These are phyloP conservation scores for Drosophila ochracea DNA, from an alignment of 2,888 invertebrate genomes.

Conservation along the genomic window DNA sequence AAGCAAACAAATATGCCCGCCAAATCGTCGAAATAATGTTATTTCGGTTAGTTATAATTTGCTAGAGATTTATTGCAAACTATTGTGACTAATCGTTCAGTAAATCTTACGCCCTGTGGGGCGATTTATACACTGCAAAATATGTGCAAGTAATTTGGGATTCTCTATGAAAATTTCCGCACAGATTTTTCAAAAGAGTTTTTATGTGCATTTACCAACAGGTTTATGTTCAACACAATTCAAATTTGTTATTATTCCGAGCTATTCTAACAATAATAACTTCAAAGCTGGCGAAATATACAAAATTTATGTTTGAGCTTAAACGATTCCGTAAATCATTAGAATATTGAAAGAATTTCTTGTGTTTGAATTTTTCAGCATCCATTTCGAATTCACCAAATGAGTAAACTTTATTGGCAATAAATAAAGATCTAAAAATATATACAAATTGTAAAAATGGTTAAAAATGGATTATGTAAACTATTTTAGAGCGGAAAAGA, in stretches of 20 bases:
- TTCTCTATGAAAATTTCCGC: background rate
- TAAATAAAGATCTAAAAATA: background rate
- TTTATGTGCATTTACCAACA: background rate
- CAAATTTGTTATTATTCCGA: background rate
- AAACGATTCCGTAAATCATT: background rate
- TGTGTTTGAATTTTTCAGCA: background rate
- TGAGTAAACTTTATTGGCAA: background rate
- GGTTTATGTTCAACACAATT: conserved; percentile 4
- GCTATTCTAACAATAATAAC: background rate
- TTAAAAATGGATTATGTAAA: background rate
- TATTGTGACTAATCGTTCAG: conserved; percentile 62
- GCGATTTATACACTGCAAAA: conserved; percentile 16
- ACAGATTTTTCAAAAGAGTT: background rate
- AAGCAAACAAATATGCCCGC: conserved; percentile 30
- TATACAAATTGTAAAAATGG: background rate
- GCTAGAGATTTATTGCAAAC: conserved; percentile 49
- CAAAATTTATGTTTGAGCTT: background rate
- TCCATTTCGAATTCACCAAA: background rate
- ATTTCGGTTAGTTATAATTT: conserved; percentile 41
- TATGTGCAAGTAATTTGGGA: conserved; percentile 17
- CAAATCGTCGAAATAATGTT: conserved; percentile 11
- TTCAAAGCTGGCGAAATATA: conserved; percentile 14
- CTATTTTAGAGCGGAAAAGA: background rate
- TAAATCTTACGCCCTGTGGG: conserved; percentile 40
- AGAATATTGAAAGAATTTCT: background rate